Base-by-base conservation (phyloP, 2,113 vertebrate genomes). In the Sminthopsis crassicaudata region DNA sequence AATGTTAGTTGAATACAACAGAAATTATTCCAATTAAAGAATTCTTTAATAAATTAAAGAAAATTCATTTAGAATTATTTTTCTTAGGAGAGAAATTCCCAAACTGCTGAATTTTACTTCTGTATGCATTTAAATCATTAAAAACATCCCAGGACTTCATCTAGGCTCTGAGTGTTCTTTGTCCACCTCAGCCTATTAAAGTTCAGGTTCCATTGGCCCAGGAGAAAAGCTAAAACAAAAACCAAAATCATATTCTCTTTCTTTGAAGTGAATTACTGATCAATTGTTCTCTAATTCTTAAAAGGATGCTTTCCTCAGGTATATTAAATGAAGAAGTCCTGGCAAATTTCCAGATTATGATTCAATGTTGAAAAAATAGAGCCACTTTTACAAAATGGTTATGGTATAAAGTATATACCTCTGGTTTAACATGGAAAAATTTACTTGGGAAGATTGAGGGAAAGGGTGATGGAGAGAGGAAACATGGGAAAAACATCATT, bases 1-100 rank as follows among this genome's bases (percentile, higher is more conserved):
- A n/a, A 76, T n/a, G 60, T 19, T 19, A n/a, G 36, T 6, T 76
- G 57, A 94, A 95, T 95, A 89, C 10, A 91, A 48, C 89, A 93
- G 95, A 96, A 92, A 91, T 89, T 89, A 95, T 93, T 50, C 88
- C 76, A 57, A 84, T 84, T 67, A 67, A 19, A 84, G 53, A 91
- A 90, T 51, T 51, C 50, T 51, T 51, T 10, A 51, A 51, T 51
- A 51, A 57, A 84, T 84, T 67, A 67, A 19, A 84, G 53, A 91
- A 90, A 93, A 46, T 25, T 12, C 3, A 57, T 19, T 4, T 95
- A 91, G 27, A 46, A 91, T 26, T 76, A 95, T 53, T 42, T 96
- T 94, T 94, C 94, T 90, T 67, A 9, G 90, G 89, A 95, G 90
- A 91, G 52, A 30, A n/a, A 25, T 54, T 92, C 42, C 57, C n/a